Conservation (phyloP, 2,797 vertebrate genomes). For the Sardinella longiceps region DNA sequence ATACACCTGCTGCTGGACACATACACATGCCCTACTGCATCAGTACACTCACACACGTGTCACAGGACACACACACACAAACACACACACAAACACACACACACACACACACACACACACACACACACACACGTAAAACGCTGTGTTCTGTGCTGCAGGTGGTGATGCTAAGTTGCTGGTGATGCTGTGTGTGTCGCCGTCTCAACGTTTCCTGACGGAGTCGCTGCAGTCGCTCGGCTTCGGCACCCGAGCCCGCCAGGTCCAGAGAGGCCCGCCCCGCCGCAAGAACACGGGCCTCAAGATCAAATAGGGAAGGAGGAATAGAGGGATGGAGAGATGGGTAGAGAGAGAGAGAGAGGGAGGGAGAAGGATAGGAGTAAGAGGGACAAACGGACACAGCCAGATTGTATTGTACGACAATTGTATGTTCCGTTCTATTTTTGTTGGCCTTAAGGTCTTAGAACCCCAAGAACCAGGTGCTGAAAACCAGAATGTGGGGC, state of each 20-base stretch:
- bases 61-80: not conserved
- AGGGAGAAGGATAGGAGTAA: too few species aligned
- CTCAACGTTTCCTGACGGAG: constrained; percentile 77
- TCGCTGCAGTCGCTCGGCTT: constrained; percentile 82
- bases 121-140: too few species aligned
- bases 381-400: not conserved
- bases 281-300: constrained; percentile 67
- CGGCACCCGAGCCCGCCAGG: constrained; percentile 76
- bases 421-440: not conserved
- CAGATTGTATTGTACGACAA: too few species aligned
- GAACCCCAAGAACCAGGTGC: not conserved
- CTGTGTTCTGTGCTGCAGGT: constrained; percentile 67
- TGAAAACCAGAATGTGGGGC: not conserved
- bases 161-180: constrained; percentile 85
- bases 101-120: not conserved
- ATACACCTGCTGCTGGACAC: not conserved
- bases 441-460: not conserved
- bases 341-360: not conserved
- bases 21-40: constrained; percentile 79
- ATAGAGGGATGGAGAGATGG: not conserved
- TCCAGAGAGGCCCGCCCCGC: constrained; percentile 69
- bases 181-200: constrained; percentile 84
- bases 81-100: not conserved
- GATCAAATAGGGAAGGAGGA: constrained; percentile 55
- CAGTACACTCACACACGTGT: too few species aligned